Evolutionary conservation across 2,888 invertebrate species (phyloP), one percentile per base, ranked within the genome.

Genomic region (Rhaphigaster nebulosa): DNA sequence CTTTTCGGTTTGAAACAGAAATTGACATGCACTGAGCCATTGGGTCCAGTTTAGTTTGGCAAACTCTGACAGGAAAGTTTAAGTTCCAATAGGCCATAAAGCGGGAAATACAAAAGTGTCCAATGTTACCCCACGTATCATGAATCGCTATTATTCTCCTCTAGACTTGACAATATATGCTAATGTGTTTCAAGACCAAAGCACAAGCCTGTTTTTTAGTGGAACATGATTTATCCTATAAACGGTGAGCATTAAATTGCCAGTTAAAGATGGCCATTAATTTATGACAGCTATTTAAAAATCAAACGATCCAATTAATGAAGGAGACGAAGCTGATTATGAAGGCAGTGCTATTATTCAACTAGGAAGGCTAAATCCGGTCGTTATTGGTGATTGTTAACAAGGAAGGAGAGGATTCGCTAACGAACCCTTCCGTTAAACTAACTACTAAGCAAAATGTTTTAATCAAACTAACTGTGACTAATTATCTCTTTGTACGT

Each of bases 321-420:
- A 76, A 38, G 29, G 6, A 18, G 70, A n/a, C 23, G 4, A 20
- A 20, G 38, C 38, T 76, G 34, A 76, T 76, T 76, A 76, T 34
- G 13, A 76, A 76, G 70, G 38, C 34, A 76, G 70, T 20, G 34
- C 70, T 38, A 38, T 76, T 38, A 76, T 38, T 76, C 70, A 76
- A 10, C 34, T 20, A 20, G 18, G n/a, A 76, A 38, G 6, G 34
- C 70, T 38, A 76, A 76, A 76, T 38, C 34, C 70, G 18, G 38
- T 38, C 34, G 34, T 76, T 76, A 76, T 76, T 26, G 70, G 70
- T 38, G 34, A 76, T 76, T 76, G 70, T 38, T 76, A 76, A 76
- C 70, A 6, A 76, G 70, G 20, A 38, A 76, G 70, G 38, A 29
- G 70, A 38, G 70, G 6, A 38, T 38, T 76, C 70, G 20, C 70